Base-by-base conservation (phyloP, 2,113 vertebrate genomes). In the Bufo bufo region DNA sequence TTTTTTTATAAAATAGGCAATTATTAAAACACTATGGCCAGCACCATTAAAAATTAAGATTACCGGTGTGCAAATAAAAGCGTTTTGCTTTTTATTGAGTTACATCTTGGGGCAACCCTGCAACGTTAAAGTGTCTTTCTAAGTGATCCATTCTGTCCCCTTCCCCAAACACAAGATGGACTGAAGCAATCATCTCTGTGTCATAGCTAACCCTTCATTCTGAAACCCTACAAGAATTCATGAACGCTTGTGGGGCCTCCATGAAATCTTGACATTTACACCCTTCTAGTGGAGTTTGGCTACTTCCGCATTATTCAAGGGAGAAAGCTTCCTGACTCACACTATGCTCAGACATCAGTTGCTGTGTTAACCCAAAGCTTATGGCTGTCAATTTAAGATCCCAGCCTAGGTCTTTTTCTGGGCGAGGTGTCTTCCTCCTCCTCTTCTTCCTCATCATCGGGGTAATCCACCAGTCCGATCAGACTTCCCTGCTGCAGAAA, bases 401-500 rank as follows among this genome's bases (percentile, higher is more conserved):
- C 97, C 90, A 99, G 95, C 78, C 98, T 97, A 92, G 98, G 96
- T 92, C 98, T 96, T 94, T 99, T 99, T 90, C 97, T 94, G 63
- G 97, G 98, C 85, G 98, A 96, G 63, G 98, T 95, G 85, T 98
- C 97, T 90, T 96, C 97, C 52, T 99, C 97, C 75, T 99, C 98
- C 0, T 99, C 98, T 2, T 99, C 98, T 0, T 97, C 96, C 94
- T 99, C 98, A 85, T 99, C 98, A 50, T 99, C 98, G 65, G 98
- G 98, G 91, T 99, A 99, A 94, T 99, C 98, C 93, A 99, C 98
- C 88, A 99, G 95, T 82, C 98, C 98, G 80, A 99, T 97, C 88
- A 98, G 93, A 91, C 96, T 96, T 74, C 96, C 96, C 97, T 99
- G 91, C 58, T 89, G 85, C 91, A 89, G 86, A 58, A 89, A 86